These are phyloP conservation scores for Palloptera scutellata DNA, from an alignment of 2,888 invertebrate species.

Conservation along the genomic window DNA sequence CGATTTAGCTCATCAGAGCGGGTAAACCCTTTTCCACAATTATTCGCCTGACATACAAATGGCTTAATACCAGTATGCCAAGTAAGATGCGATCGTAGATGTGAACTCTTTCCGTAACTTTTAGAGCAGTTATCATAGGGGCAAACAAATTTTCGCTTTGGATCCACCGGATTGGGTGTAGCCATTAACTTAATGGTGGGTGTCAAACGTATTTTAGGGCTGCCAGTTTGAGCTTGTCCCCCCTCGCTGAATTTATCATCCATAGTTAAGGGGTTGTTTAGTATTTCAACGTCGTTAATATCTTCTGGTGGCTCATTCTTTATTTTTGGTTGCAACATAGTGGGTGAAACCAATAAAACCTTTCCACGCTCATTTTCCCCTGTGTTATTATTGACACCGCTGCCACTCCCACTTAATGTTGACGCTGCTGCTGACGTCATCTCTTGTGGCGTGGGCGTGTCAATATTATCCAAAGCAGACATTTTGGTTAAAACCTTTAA, in stretches of 20 bases:
- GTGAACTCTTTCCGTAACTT: conserved; percentile 61
- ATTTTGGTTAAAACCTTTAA: conserved; percentile 35
- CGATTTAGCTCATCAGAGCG: conserved; percentile 59
- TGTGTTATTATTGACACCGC: conserved; percentile 7
- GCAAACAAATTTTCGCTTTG: conserved; percentile 55
- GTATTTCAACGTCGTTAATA: conserved; percentile 47
- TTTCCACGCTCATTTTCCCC: neutral
- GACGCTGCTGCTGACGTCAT: conserved; percentile 30
- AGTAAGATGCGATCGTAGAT: conserved; percentile 60
- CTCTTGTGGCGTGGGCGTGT: conserved; percentile 40
- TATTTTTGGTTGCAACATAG: conserved; percentile 36
- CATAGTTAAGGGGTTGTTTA: conserved; percentile 1
- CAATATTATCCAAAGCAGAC: conserved; percentile 35
- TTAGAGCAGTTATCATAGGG: conserved; percentile 58
- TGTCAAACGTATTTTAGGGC: conserved; percentile 52
- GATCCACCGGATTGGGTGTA: conserved; percentile 48
- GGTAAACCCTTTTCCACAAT: conserved; percentile 59
- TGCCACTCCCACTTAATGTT: conserved; percentile 30
- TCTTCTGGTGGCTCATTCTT: conserved; percentile 47
- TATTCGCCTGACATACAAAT: conserved; percentile 54
- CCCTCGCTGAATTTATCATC: neutral
- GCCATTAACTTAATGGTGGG: conserved; percentile 55
- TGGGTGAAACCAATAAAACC: neutral
- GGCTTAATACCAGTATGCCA: conserved; percentile 62
- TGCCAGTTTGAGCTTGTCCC: conserved; percentile 5